Percentiles rank a stretch among this genome's conserved stretches.
These are phyloP conservation scores for Triplophysa bombifrons DNA, from an alignment of 2,797 vertebrate genomes.

Conservation along the genomic window DNA sequence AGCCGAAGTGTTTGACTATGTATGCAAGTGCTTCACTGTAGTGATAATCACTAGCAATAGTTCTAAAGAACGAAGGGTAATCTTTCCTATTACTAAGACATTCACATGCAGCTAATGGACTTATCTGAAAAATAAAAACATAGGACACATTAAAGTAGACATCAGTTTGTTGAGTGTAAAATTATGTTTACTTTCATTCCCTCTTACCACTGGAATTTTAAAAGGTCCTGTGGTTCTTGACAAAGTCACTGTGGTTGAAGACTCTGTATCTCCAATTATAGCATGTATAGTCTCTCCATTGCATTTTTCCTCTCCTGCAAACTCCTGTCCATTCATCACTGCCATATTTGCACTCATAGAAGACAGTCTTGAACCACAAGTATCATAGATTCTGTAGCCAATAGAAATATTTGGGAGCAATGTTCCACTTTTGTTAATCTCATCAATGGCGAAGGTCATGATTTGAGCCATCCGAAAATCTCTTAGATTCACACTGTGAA, in stretches of 20 bases:
- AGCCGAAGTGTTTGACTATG: slow-evolving; percentile 76
- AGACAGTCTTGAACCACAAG: slow-evolving; percentile 54
- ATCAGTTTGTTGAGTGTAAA: not conserved
- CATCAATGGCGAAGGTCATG: slow-evolving; percentile 61
- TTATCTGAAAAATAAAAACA: slow-evolving; percentile 66
- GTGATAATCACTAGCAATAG: slow-evolving; percentile 76
- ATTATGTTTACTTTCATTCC: not conserved
- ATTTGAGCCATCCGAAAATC: slow-evolving; percentile 61
- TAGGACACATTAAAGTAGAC: not conserved
- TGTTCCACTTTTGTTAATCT: slow-evolving; percentile 58
- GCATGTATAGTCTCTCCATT: slow-evolving; percentile 41
- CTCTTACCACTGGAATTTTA: slow-evolving; percentile 42
- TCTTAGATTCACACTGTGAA: slow-evolving; percentile 52
- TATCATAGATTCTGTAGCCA: slow-evolving; percentile 62
- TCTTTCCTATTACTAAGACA: slow-evolving; percentile 72
- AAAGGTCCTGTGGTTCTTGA: slow-evolving; percentile 56
- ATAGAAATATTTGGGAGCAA: slow-evolving; percentile 59
- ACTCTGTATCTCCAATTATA: slow-evolving; percentile 55
- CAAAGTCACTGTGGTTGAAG: slow-evolving; percentile 51
- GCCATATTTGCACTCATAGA: slow-evolving; percentile 58
- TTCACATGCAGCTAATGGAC: slow-evolving; percentile 75
- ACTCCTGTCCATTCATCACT: slow-evolving; percentile 54
- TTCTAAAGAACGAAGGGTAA: slow-evolving; percentile 74
- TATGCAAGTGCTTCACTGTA: slow-evolving; percentile 73
- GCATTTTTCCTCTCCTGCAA: not conserved